phyloP scores from a whole-genome alignment of 1,140 invertebrate genomes.

The Conus ventricosus region DNA sequence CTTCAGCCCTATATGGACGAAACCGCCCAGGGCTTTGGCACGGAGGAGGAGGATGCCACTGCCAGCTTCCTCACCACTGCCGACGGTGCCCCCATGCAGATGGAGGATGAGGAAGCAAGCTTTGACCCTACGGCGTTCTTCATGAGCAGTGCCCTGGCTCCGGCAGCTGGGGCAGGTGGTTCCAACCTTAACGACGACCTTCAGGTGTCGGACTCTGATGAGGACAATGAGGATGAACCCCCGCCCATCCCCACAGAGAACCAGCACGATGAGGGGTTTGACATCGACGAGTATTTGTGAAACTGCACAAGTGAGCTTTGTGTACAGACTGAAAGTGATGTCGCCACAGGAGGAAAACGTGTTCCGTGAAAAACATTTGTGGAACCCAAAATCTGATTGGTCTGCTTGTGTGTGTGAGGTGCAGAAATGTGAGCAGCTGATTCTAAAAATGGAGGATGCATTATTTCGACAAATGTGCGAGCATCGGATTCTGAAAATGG shows the following conservation, averaged over 20 bases:
- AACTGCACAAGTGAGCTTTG: neutral
- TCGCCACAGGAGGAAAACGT: too few species aligned
- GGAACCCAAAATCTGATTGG: too few species aligned
- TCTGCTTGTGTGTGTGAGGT: too few species aligned
- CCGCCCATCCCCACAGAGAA: slow-evolving; percentile 17
- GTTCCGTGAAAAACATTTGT: too few species aligned
- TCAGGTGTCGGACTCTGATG: slow-evolving; percentile 85
- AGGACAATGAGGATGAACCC: slow-evolving; percentile 58
- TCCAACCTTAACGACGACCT: slow-evolving; percentile 78
- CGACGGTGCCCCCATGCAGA: slow-evolving; percentile 8
- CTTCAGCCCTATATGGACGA: slow-evolving; percentile 20
- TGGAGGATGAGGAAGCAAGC: slow-evolving; percentile 50
- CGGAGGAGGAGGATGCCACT: slow-evolving; percentile 32
- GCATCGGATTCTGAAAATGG: too few species aligned
- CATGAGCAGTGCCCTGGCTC: slow-evolving; percentile 65
- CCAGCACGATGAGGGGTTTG: slow-evolving; percentile 53
- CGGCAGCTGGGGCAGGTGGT: slow-evolving; percentile 46
- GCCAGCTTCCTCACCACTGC: neutral
- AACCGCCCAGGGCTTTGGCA: slow-evolving; percentile 3
- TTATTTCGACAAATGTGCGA: too few species aligned
- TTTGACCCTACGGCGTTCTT: slow-evolving; percentile 73
- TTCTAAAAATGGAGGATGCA: too few species aligned
- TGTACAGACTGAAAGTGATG: neutral
- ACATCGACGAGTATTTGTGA: slow-evolving; percentile 70
- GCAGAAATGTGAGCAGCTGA: too few species aligned